Evolutionary conservation across 2,797 vertebrate species (phyloP), one percentile per base, ranked within the genome.

Genomic region (Neopelma chrysocephalum): DNA sequence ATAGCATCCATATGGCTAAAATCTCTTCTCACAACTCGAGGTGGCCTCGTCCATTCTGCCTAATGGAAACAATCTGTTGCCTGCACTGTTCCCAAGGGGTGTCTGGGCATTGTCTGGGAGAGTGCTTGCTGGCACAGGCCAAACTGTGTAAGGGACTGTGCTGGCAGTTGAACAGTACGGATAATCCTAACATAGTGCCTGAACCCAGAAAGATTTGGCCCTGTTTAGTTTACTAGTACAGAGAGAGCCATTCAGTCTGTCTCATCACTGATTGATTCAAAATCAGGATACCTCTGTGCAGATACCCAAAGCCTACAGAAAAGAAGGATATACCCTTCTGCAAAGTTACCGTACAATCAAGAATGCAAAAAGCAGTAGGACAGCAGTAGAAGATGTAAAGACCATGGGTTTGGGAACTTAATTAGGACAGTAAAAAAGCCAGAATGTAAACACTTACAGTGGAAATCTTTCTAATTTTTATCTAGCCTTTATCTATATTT

Each of bases 31-130:
- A 56, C 88, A 83, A 56, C 61, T 50, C 66, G 72, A 90, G 88
- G 92, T 95, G 88, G 93, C 85, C 93, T 95, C 77, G 32, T 77
- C 90, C 90, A 58, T 69, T 79, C 77, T 54, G 61, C 15, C 32
- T 94, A 88, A 96, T 84, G 80, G 82, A 91, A 96, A 91, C 82
- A 95, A 95, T 84, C 80, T 93, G 92, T 22, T 88, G 90, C n/a
- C 73, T 91, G 58, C 40, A 42, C 72, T 36, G 9, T 7, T 94
- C 71, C 53, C 56, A 62, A 56, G 65, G 27, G 50, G 50, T 21
- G 82, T 81, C 92, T 94, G 86, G 94, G 94, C 88, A 96, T 72
- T 92, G 70, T 76, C 93, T 82, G 40, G 54, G 36, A 62, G 50
- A 70, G 36, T 0, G 0, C 31, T 87, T 89, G 60, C 56, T 92